Base-by-base conservation (phyloP, 2,113 vertebrate species). In the Cnemophilus loriae region DNA sequence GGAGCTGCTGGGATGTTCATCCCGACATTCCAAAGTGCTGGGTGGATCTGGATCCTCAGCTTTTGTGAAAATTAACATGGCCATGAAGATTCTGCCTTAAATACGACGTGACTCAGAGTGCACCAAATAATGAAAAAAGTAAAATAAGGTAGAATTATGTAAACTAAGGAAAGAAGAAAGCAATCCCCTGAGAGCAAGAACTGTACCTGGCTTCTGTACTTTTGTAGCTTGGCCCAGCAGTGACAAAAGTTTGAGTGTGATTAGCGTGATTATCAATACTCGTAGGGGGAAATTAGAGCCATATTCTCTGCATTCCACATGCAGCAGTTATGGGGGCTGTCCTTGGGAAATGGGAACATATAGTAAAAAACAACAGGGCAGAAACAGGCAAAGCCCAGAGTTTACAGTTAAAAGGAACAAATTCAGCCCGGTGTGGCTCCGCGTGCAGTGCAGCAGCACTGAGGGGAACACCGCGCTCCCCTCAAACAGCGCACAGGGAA, bases 1-100 rank as follows among this genome's bases (percentile, higher is more conserved):
- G 68, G 82, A 92, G 88, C 39, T 84, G 71, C 26, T 24, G 67
- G 81, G 61, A 69, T 50, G 65, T 33, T 69, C 94, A 82, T 69
- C 65, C 41, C 2, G 1, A 3, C 14, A 0, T 46, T 67, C 20
- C 84, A 27, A 2, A 52, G 57, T 2, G 35, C 65, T 16, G 68
- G 53, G 74, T 52, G 52, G 26, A 44, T n/a, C 52, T 42, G 87
- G 33, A 8, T 71, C 65, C 80, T 19, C 52, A 41, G 56, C 30
- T 82, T 46, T 79, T 11, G 9, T 16, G 60, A 67, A 47, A 77
- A 74, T 39, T 4, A 50, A 3, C 10, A 0, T 0, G 28, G 80
- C 27, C 70, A 16, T 61, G 65, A 60, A 76, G 86, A 76, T 35
- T 57, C 70, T 82, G 60, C 46, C 57, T 91, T 78, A 24, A 19